Evolutionary conservation across 2,113 vertebrate genomes (phyloP), one percentile per base, ranked within the genome.

Genomic region (Hypomesus transpacificus): DNA sequence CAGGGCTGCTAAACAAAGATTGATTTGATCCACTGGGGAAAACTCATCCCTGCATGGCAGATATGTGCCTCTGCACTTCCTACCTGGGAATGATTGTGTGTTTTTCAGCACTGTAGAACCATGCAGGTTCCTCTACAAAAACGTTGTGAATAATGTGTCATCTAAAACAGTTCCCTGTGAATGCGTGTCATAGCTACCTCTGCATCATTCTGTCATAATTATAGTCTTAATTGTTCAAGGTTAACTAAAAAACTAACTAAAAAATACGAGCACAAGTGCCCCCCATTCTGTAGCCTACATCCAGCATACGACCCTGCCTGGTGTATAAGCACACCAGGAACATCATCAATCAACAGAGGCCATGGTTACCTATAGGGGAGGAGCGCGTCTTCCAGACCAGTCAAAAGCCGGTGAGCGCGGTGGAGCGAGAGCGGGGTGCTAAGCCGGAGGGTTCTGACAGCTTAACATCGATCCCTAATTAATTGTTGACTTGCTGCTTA

Each of bases 381-480:
- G 4, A 14, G 58, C 24, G 58, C 7, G 13, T 60, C 13, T 60
- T 20, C 21, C 24, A 24, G 58, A 60, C 11, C 22, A 60, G 21
- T 24, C n/a, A n/a, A 31, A 26, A 31, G 26, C 14, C 24, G 14
- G 60, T 62, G 26, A 16, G 28, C 9, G 22, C 8, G 57, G 22
- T 8, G 20, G 6, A 26, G 14, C 17, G 39, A 21, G 21, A 17
- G 65, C 3, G 11, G 7, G 46, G 20, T 1, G 8, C 13, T 50
- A 58, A 54, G 21, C 76, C 66, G 20, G 61, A 26, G 67, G 53
- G 54, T 57, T 50, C 71, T 78, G 71, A 74, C 76, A 74, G 76
- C 67, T 70, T 69, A 53, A 53, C 76, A 78, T 78, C 67, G 71
- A 74, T 74, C 52, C 61, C 67, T 74, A 74, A 78, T 74, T 65